phyloP scores from a whole-genome alignment of 2,797 vertebrate genomes.

The Myripristis murdjan region DNA sequence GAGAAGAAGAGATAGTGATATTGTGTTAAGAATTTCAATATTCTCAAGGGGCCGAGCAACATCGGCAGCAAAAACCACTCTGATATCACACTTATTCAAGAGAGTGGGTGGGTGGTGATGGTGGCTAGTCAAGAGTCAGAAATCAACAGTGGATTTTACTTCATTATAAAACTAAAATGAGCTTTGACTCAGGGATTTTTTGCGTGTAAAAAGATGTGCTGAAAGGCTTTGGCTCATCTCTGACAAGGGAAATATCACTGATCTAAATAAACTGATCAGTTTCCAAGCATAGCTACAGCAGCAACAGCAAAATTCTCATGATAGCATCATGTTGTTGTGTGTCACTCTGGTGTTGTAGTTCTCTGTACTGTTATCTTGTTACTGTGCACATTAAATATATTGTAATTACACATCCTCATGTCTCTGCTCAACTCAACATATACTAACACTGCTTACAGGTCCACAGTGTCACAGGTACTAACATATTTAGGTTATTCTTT shows the following conservation, averaged over 20 bases:
- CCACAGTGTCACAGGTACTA: too few species aligned
- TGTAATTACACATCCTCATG: too few species aligned
- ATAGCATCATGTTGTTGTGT: neutral
- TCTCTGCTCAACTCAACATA: neutral
- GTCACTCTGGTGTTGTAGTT: too few species aligned
- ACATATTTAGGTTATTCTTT: too few species aligned
- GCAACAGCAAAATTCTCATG: neutral
- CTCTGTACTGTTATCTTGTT: too few species aligned
- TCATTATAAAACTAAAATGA: neutral
- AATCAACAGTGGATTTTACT: too few species aligned
- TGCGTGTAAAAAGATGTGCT: neutral
- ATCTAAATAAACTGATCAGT: neutral
- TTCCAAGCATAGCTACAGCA: neutral
- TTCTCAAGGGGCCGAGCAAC: too few species aligned
- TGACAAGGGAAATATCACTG: conserved; percentile 26
- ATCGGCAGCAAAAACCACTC: neutral
- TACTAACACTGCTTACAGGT: conserved; percentile 9
- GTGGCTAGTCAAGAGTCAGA: neutral
- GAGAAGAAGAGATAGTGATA: too few species aligned
- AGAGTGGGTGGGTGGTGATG: too few species aligned
- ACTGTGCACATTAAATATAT: too few species aligned
- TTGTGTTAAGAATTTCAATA: neutral
- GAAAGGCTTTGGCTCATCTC: neutral
- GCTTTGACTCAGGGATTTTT: neutral
- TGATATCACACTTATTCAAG: neutral